These are phyloP conservation scores for Ctenoplectra terminalis DNA, from an alignment of 1,140 invertebrate species.

Conservation along the genomic window DNA sequence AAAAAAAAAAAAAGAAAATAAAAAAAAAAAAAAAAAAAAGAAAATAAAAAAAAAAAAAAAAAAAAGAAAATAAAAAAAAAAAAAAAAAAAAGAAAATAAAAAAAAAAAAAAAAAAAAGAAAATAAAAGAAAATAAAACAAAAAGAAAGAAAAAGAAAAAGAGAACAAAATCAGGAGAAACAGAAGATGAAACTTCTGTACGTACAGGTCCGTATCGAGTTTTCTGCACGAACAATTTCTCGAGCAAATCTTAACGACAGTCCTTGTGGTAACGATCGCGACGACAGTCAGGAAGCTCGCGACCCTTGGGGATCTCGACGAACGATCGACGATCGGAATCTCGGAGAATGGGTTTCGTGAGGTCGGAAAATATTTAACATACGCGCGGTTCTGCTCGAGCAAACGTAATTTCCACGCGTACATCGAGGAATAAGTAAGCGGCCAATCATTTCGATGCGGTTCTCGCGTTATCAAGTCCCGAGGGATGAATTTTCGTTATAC, in stretches of 20 bases:
- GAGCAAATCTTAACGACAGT: not conserved
- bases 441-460: constrained; percentile 6
- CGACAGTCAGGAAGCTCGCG: not conserved
- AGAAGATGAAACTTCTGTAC: not conserved
- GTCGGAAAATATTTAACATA: constrained; percentile 1
- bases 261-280: not conserved
- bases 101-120: not conserved
- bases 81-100: too few relatives aligned
- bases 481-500: not conserved
- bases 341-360: not conserved
- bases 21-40: too few relatives aligned
- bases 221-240: not conserved
- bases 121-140: not conserved
- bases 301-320: not conserved
- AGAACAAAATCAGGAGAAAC: too few relatives aligned
- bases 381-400: not conserved
- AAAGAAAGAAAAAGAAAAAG: too few relatives aligned
- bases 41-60: too few relatives aligned
- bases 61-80: too few relatives aligned
- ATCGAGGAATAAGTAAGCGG: not conserved
- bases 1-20: too few relatives aligned
- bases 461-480: constrained; percentile 6
- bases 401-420: constrained; percentile 3
- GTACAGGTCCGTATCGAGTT: not conserved
- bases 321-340: constrained; percentile 12